Evolutionary conservation across 2,113 vertebrate genomes (phyloP).

Genomic region (Prinia subflava): DNA sequence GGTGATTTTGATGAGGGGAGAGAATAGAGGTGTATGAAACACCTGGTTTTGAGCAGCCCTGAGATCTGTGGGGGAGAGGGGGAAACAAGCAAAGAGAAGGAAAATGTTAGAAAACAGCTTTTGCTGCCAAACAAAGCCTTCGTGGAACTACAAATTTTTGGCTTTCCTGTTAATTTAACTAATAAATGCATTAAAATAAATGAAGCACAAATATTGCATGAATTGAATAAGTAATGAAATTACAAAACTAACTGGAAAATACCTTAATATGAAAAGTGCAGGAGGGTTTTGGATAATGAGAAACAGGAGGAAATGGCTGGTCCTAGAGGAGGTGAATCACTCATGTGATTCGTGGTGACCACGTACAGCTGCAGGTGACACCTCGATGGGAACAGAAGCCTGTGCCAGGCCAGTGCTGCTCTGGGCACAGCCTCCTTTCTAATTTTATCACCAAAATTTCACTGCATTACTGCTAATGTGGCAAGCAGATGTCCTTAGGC

Average conservation of each 20-base stretch:
- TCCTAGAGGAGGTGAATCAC: background rate
- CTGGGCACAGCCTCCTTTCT: background rate
- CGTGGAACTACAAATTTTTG: background rate
- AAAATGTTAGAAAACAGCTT: background rate
- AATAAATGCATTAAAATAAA: background rate
- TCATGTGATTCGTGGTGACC: background rate
- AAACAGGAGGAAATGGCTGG: background rate
- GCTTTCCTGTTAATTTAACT: background rate
- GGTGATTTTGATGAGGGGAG: background rate
- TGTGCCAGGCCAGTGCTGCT: background rate
- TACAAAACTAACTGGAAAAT: background rate
- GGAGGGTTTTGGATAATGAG: background rate
- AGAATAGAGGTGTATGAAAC: background rate
- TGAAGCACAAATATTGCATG: background rate
- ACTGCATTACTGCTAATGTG: background rate
- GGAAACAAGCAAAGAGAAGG: background rate
- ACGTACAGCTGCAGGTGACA: background rate
- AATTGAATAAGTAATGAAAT: background rate
- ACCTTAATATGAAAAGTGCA: background rate
- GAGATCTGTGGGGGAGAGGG: background rate
- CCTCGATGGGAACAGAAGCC: background rate
- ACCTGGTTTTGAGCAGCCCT: background rate
- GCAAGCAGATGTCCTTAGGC: background rate
- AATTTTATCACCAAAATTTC: constrained; percentile 26
- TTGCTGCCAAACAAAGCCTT: background rate